These are phyloP conservation scores for Thelaira solivaga DNA, from an alignment of 2,888 invertebrate species.

Conservation along the genomic window DNA sequence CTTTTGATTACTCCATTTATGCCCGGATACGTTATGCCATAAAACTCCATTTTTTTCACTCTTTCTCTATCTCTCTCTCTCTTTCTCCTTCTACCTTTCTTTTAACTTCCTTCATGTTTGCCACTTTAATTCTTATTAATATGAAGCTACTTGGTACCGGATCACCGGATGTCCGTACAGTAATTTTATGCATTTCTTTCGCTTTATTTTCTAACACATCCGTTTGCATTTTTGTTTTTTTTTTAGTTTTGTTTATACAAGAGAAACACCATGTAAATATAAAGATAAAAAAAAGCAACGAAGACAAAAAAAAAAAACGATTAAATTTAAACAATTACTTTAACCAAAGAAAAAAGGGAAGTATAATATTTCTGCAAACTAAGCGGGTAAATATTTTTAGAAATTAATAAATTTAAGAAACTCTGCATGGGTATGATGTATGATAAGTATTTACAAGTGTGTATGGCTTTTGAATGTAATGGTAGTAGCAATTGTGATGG, in stretches of 20 bases:
- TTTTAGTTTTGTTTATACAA: conserved; percentile 28
- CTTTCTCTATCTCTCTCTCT: conserved; percentile 3
- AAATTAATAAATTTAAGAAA: too few species aligned
- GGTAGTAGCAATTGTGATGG: too few species aligned
- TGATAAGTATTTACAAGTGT: too few species aligned
- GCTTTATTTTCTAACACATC: conserved; percentile 58
- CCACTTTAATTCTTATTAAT: conserved; percentile 49
- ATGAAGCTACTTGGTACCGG: conserved; percentile 59
- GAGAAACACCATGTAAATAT: conserved; percentile 46
- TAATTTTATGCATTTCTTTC: conserved; percentile 61
- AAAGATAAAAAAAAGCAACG: conserved; percentile 30
- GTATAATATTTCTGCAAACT: background rate
- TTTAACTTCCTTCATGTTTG: conserved; percentile 48
- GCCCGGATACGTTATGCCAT: conserved; percentile 53
- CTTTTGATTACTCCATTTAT: conserved; percentile 47
- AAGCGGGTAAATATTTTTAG: background rate
- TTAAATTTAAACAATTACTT: too few species aligned
- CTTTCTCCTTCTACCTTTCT: conserved; percentile 10
- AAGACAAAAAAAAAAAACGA: conserved; percentile 31
- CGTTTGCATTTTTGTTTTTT: conserved; percentile 50
- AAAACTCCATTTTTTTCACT: conserved; percentile 44
- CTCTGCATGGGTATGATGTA: too few species aligned
- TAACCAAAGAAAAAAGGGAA: background rate
- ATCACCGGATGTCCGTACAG: conserved; percentile 60
- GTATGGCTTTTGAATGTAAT: too few species aligned